A percentile compares a stretch with the other conserved stretches of the same genome.
phyloP scores from a whole-genome alignment of 2,888 invertebrate genomes.

The Clitarchus hookeri region DNA sequence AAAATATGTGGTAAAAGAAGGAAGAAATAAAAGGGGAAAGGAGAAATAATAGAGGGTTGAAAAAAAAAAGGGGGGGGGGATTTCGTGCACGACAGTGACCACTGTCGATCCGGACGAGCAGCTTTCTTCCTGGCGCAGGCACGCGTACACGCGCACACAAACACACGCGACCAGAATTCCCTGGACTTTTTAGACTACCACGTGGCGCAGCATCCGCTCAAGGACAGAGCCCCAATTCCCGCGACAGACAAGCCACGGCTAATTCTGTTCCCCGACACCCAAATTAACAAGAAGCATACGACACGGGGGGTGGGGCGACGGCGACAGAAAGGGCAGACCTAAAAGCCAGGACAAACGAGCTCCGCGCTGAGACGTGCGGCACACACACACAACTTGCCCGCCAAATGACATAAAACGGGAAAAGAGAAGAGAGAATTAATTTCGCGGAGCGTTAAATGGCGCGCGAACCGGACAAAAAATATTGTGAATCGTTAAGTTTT shows the following conservation, averaged over 20 bases:
- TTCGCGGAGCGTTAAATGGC: slow-evolving; percentile 2
- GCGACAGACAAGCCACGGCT: background rate
- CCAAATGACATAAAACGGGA: background rate
- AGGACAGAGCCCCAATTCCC: too few relatives aligned
- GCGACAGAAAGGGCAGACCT: background rate
- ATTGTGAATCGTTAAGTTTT: background rate
- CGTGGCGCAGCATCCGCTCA: too few relatives aligned
- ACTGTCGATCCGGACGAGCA: too few relatives aligned
- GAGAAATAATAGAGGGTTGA: too few relatives aligned
- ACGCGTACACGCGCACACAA: too few relatives aligned
- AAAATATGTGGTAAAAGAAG: too few relatives aligned
- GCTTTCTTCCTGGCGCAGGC: too few relatives aligned
- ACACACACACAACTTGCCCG: background rate
- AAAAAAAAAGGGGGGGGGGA: too few relatives aligned
- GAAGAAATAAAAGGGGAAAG: too few relatives aligned
- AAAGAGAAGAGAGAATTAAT: background rate
- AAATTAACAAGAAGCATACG: background rate
- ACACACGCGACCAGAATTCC: too few relatives aligned
- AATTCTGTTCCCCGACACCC: background rate
- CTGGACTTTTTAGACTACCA: too few relatives aligned
- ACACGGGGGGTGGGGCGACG: background rate
- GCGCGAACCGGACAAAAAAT: background rate
- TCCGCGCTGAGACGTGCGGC: background rate
- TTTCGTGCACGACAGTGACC: too few relatives aligned
- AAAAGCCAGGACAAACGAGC: background rate